Percentiles rank a stretch among this genome's conserved stretches.
phyloP scores from a whole-genome alignment of 2,888 invertebrate species.

The Dryobotodes eremita region DNA sequence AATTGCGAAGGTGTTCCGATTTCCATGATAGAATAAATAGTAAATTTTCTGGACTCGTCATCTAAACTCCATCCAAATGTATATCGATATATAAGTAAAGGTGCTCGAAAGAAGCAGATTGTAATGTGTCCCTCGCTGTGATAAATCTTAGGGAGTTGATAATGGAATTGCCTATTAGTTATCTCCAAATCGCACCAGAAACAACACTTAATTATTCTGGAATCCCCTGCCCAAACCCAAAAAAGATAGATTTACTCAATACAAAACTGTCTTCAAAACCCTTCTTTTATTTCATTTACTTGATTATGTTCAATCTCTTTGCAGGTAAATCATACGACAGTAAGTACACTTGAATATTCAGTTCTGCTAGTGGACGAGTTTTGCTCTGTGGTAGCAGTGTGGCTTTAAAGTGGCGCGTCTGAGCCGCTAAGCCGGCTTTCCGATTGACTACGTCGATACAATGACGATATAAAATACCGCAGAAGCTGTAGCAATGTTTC shows the following conservation, averaged over 20 bases:
- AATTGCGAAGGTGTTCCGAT: constrained; percentile 16
- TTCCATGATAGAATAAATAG: constrained; percentile 6
- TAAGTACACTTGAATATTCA: constrained; percentile 61
- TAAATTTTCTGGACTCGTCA: background rate
- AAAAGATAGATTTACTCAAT: background rate
- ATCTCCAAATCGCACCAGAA: background rate
- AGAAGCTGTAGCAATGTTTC: constrained; percentile 67
- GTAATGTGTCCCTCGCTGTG: background rate
- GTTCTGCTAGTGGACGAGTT: constrained; percentile 47
- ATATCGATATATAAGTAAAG: background rate
- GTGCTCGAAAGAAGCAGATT: background rate
- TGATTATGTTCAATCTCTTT: constrained; percentile 58
- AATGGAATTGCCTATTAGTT: constrained; percentile 11
- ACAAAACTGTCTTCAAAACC: background rate
- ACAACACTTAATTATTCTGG: background rate
- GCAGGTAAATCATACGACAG: constrained; percentile 62
- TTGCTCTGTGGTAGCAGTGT: constrained; percentile 58
- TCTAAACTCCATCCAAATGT: constrained; percentile 1
- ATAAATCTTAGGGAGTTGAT: background rate
- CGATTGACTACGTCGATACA: constrained; percentile 69
- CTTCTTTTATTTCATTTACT: constrained; percentile 40
- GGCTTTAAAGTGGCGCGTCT: constrained; percentile 64
- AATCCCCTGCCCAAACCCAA: background rate
- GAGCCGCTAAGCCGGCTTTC: constrained; percentile 68
- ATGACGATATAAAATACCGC: constrained; percentile 68